Evolutionary conservation across 2,113 vertebrate species (phyloP).

Genomic region (Stegostoma tigrinum): DNA sequence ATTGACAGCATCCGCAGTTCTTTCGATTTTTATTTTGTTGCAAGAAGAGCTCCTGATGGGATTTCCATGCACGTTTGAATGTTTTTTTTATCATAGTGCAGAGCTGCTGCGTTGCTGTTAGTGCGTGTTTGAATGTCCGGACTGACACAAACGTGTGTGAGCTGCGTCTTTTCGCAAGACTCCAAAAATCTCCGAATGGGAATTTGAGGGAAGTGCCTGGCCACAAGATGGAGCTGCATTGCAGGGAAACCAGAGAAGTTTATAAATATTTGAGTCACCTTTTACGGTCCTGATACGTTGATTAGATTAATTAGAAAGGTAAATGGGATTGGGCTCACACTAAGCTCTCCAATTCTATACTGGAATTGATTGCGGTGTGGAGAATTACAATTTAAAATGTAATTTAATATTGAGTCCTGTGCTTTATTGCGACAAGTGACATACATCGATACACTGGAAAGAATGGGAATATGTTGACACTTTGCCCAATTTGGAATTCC

Average conservation of each 20-base stretch:
- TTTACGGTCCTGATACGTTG: neutral
- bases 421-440: too few relatives aligned
- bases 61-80: neutral
- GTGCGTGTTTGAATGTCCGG: too few relatives aligned
- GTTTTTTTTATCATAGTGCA: too few relatives aligned
- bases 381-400: neutral
- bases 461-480: too few relatives aligned
- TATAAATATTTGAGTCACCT: neutral
- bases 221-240: neutral
- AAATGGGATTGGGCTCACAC: neutral
- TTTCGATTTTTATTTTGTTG: neutral
- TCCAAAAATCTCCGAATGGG: neutral
- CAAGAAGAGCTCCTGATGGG: neutral
- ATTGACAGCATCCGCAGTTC: too few relatives aligned
- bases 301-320: neutral
- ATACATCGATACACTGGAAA: too few relatives aligned
- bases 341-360: neutral
- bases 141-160: neutral
- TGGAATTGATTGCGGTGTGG: neutral
- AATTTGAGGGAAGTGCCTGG: neutral
- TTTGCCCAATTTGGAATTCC: too few relatives aligned
- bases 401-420: too few relatives aligned
- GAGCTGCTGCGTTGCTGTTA: neutral
- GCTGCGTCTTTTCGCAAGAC: neutral
- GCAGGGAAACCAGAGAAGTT: neutral